Base-by-base conservation (phyloP, 2,113 vertebrate species). In the Telmatochromis sp. region DNA sequence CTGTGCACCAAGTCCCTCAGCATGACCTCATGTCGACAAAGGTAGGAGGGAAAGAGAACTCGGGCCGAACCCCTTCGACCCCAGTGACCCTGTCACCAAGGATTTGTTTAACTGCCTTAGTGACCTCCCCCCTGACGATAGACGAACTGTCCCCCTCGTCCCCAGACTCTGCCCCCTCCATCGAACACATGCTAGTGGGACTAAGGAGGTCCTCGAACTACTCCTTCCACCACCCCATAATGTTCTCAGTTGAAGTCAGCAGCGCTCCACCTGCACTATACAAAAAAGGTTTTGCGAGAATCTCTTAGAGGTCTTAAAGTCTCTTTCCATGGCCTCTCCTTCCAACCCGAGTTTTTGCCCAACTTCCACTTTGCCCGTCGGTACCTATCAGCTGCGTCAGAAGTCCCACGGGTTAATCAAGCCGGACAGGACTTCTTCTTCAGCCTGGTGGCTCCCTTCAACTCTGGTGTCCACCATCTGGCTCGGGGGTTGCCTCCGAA, bases 341-440 rank as follows among this genome's bases (percentile, higher is more conserved):
- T 7, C 53, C 53, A 55, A 55, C 53, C 55, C 7, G 23, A 2
- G 55, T 58, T 58, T 58, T 58, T 58, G 26, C 55, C 26, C 26
- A 5, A 15, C 0, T 0, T 6, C 26, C 55, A 17, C 55, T 58
- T 58, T 15, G 14, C 55, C 55, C 6, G 26, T 58, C 7, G 14
- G 55, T 31, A 58, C 26, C 55, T 9, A 31, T 58, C 55, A 58
- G 55, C 55, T 58, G 14, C 1, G 7, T 31, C 26, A 5, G 13
- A 58, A 15, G 7, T 58, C 55, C 26, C 55, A 58, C 26, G 0
- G 1, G 13, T 31, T 58, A 58, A 58, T 58, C 2, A 9, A 58
- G 26, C 5, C 26, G 1, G 1, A 58, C 0, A 15, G 55, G 23
- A 57, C 13, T 1, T 0, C 54, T 55, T 26, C 54, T 57, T 57